phyloP scores from a whole-genome alignment of 2,888 invertebrate genomes.

The Hermodice carunculata region DNA sequence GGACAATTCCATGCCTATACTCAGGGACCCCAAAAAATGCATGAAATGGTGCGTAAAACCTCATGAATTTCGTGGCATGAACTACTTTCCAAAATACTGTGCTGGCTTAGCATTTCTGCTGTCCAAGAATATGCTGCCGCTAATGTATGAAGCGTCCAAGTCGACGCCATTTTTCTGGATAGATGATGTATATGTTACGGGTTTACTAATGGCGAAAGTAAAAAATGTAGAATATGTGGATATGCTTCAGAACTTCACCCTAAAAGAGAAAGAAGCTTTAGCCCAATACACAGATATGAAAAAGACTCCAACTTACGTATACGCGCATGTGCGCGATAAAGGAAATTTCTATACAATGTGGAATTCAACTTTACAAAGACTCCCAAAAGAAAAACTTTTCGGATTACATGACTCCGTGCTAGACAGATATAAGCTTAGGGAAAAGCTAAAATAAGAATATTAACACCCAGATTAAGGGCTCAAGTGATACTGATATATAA shows the following conservation, averaged over 20 bases:
- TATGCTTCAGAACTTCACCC: constrained; percentile 88
- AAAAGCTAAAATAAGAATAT: no score
- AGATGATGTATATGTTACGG: constrained; percentile 64
- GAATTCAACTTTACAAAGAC: constrained; percentile 4
- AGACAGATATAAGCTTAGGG: no score
- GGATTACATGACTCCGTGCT: no score
- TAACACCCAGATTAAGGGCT: no score
- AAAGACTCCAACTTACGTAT: background rate
- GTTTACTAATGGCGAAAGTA: constrained; percentile 47
- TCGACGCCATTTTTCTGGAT: constrained; percentile 50
- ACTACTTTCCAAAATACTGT: constrained; percentile 57
- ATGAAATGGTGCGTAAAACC: constrained; percentile 40
- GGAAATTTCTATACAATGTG: constrained; percentile 3
- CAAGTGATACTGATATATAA: no score
- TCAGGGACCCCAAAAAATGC: constrained; percentile 39
- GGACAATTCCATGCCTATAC: constrained; percentile 43
- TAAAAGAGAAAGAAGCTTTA: constrained; percentile 73
- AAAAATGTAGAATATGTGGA: constrained; percentile 47
- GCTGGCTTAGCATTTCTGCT: constrained; percentile 55
- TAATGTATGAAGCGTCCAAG: constrained; percentile 52
- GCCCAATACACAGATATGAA: constrained; percentile 19
- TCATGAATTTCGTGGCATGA: constrained; percentile 35
- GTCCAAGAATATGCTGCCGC: constrained; percentile 45
- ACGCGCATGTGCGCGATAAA: constrained; percentile 17
- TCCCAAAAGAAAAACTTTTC: background rate